These are phyloP conservation scores for Oscheius onirici DNA, from an alignment of 2,888 invertebrate species.

Conservation along the genomic window DNA sequence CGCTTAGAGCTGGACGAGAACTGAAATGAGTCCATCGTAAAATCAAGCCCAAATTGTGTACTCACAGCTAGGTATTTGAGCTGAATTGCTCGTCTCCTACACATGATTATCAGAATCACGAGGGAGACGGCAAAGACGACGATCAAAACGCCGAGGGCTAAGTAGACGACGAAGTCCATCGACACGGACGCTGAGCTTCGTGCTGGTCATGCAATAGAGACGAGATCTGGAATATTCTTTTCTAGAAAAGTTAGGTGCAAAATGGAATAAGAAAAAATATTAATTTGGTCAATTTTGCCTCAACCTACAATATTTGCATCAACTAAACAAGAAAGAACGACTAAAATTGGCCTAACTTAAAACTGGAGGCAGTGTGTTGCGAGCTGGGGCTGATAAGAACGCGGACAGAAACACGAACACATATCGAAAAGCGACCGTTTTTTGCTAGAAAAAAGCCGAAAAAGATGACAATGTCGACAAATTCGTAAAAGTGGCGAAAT, in stretches of 20 bases:
- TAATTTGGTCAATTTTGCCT: too few species aligned
- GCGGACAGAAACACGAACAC: too few species aligned
- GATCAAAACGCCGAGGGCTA: conserved; percentile 79
- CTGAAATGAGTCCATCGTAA: neutral
- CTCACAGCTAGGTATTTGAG: conserved; percentile 33
- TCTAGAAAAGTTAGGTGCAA: too few species aligned
- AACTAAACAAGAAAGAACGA: too few species aligned
- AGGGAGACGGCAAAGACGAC: conserved; percentile 80
- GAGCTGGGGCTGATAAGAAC: too few species aligned
- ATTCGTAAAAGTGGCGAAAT: conserved; percentile 31
- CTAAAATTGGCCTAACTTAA: too few species aligned
- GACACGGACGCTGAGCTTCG: conserved; percentile 56
- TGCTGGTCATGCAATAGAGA: conserved; percentile 28
- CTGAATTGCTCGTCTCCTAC: conserved; percentile 46
- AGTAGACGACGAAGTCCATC: conserved; percentile 80
- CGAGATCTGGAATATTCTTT: conserved; percentile 27
- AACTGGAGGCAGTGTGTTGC: too few species aligned
- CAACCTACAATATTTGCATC: too few species aligned
- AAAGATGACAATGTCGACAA: conserved; percentile 22
- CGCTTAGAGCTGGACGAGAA: conserved; percentile 32
- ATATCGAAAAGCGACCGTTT: too few species aligned
- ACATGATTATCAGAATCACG: conserved; percentile 77
- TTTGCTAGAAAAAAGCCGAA: neutral
- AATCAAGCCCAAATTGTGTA: neutral
- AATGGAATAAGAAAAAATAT: too few species aligned